Base-by-base conservation (phyloP, 2,888 invertebrate species). In the Melinaea menophilus region DNA sequence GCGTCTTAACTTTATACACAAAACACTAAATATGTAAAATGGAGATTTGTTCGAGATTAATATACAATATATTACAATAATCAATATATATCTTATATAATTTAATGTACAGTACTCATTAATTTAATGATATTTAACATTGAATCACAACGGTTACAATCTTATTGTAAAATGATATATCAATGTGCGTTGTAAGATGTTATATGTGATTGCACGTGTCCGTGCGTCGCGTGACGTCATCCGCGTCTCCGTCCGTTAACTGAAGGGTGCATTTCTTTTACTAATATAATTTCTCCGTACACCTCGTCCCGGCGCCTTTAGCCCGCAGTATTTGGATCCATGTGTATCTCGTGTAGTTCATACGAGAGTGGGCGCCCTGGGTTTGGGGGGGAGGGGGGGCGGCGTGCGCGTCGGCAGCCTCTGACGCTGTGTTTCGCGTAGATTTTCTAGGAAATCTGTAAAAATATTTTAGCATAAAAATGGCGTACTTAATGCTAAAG, bases 361-460 rank as follows among this genome's bases (percentile, higher is more conserved):
- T 46, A 83, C 84, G 67, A 82, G 73, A 3, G 87, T 82, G 68
- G 87, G 85, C 4, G 82, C 74, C 34, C 75, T 61, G n/a, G 87
- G 87, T 58, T 86, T 87, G 56, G 88, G 88, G 4, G 88, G 88
- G 45, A 84, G 79, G 4, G 86, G 86, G 33, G 85, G 87, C 4
- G 85, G 86, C 0, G 79, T 75, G 72, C 83, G 81, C 5, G 81
- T 76, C 64, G 76, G 79, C 0, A 84, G 74, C 47, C 83, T 72
- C 61, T 79, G 78, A 2, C 87, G 80, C 58, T 88, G 89, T 2
- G 85, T 86, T 66, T 87, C 88, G 56, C 88, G 86, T 34, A 90
- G 87, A 69, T 86, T 88, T 63, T 88, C 86, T 0, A 88, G 76
- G 77, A 89, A 90, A 72, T 88, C 90, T 88, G 82, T 0, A 48